Base-by-base conservation (phyloP, 2,888 invertebrate genomes). In the Thelaira solivaga region DNA sequence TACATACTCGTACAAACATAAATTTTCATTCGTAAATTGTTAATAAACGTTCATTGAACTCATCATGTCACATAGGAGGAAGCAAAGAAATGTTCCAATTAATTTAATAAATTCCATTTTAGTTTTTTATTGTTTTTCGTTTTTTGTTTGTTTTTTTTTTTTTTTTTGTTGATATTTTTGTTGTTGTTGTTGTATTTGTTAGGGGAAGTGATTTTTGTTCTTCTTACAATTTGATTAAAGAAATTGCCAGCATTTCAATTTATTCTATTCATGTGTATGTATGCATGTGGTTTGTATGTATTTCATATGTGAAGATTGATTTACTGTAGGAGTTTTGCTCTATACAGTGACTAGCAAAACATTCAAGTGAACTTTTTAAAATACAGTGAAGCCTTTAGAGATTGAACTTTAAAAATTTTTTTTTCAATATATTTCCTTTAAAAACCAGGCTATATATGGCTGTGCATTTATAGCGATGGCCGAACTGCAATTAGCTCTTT, bases 91-190 rank as follows among this genome's bases (percentile, higher is more conserved):
- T 69, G 22, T 31, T 59, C 49, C 49, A 69, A 69, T 69, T 69
- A 49, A 59, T 59, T 59, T 51, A 49, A 69, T 69, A 69, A 59
- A 59, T 69, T 68, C 47, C 47, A 39, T 29, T 57, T 57, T 36
- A n/a, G 11, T 8, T 47, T 45, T 18, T 16, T n/a, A 18, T 29
- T 34, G 53, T 49, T 11, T 20, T 20, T n/a, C 22, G 7, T 22
- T 18, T 3, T 26, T n/a, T n/a, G n/a, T n/a, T n/a, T n/a, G n/a
- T n/a, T n/a, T n/a, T n/a, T n/a, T n/a, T n/a, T n/a, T n/a, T n/a
- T n/a, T n/a, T n/a, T n/a, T n/a, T n/a, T n/a, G n/a, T n/a, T n/a
- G n/a, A n/a, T n/a, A n/a, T n/a, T n/a, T n/a, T n/a, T n/a, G n/a
- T 2, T 6, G 8, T 55, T 36, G 16, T 34, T 11, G 5, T 24